A percentile compares a stretch with the other conserved stretches of the same genome.
phyloP scores from a whole-genome alignment of 2,113 vertebrate species.

The crab-eating macaque (Macaca fascicularis) region T2T-MFA8v1.1 NC_088393.1:15928001-15928500 shows the following conservation, averaged over 20 bases:
- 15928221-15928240: not conserved
- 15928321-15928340: not conserved
- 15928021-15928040: fast-evolving
- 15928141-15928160: not conserved
- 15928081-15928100: not conserved
- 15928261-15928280: not conserved
- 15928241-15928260: not conserved
- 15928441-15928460: not conserved
- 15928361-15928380: not conserved
- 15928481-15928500: not conserved
- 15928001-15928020: no score
- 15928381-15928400: not conserved
- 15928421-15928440: not conserved
- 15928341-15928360: not conserved
- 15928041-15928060: not conserved
- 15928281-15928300: not conserved
- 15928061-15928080: not conserved
- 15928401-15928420: not conserved
- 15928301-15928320: not conserved
- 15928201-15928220: not conserved
- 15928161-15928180: not conserved
- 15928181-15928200: not conserved
- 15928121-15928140: no score
- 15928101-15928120: not conserved
- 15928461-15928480: not conserved